phyloP scores from a whole-genome alignment of 2,888 invertebrate species.

The Pemphredon lugubris region DNA sequence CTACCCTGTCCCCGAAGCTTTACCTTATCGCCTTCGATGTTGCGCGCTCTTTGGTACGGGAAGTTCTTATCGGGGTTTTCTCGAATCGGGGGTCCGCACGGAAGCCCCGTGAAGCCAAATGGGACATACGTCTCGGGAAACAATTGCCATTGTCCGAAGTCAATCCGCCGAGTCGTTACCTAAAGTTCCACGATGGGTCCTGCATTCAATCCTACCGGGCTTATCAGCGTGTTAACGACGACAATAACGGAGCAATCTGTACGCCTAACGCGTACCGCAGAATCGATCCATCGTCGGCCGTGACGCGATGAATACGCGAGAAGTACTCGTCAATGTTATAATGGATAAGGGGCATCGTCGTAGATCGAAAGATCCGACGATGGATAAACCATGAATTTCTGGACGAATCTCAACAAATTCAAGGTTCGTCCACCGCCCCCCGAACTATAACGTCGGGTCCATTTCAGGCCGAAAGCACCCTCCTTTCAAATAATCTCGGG shows the following conservation, averaged over 20 bases:
- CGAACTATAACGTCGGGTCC: too few species aligned
- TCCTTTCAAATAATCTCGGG: slow-evolving; percentile 7
- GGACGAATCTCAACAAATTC: slow-evolving; percentile 10
- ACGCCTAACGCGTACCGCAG: slow-evolving; percentile 12
- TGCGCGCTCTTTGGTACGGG: too few species aligned
- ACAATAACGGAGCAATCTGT: slow-evolving; percentile 39
- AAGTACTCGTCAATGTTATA: slow-evolving; percentile 21
- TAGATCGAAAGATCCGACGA: neutral
- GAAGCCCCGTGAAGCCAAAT: too few species aligned
- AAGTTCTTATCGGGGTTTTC: too few species aligned
- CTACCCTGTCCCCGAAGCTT: too few species aligned
- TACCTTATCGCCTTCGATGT: too few species aligned
- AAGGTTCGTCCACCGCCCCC: neutral
- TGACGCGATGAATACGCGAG: slow-evolving; percentile 13
- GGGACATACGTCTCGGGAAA: slow-evolving; percentile 22
- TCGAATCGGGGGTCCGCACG: too few species aligned
- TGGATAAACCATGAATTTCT: too few species aligned
- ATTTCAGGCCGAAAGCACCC: neutral
- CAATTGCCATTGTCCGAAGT: slow-evolving; percentile 32
- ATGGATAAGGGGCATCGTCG: slow-evolving; percentile 26
- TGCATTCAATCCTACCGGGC: slow-evolving; percentile 14
- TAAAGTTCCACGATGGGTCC: slow-evolving; percentile 22
- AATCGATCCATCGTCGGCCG: slow-evolving; percentile 39
- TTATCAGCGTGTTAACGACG: slow-evolving; percentile 46
- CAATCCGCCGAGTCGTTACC: slow-evolving; percentile 24